Percentiles rank a stretch among this genome's conserved stretches.
Conservation (phyloP, 1,140 invertebrate genomes). For the Physella acuta region DNA sequence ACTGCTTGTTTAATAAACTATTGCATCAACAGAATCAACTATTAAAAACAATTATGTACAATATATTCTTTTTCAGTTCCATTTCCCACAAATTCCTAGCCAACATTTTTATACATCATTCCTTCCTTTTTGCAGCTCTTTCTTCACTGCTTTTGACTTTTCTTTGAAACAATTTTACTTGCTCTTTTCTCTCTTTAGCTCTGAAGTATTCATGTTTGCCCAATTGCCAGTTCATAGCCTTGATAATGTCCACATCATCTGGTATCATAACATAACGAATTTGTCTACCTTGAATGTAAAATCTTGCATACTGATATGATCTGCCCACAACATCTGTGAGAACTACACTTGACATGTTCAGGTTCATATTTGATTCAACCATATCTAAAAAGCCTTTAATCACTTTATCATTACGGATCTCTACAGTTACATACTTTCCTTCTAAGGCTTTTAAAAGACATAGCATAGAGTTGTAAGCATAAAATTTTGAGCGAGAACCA, state of each 20-base stretch:
- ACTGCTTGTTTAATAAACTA: too few relatives aligned
- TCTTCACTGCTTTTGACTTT: too few relatives aligned
- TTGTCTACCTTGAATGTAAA: constrained; percentile 69
- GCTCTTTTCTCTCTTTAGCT: constrained; percentile 9
- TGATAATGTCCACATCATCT: constrained; percentile 50
- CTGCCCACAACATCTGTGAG: constrained; percentile 65
- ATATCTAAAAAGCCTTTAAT: constrained; percentile 65
- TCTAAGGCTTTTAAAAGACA: constrained; percentile 68
- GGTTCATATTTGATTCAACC: constrained; percentile 72
- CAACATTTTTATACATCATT: too few relatives aligned
- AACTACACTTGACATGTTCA: constrained; percentile 67
- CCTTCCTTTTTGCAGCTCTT: too few relatives aligned
- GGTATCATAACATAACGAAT: constrained; percentile 72
- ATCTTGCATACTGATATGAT: constrained; percentile 59
- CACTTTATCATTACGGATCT: constrained; percentile 69
- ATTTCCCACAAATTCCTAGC: too few relatives aligned
- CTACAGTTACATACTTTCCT: constrained; percentile 68
- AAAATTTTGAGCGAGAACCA: constrained; percentile 30
- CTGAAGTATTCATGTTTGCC: constrained; percentile 7
- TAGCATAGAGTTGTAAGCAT: constrained; percentile 44
- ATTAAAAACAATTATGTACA: too few relatives aligned
- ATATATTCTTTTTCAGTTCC: too few relatives aligned
- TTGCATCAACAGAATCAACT: too few relatives aligned
- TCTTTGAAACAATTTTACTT: background rate
- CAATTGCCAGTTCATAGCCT: constrained; percentile 37